phyloP scores from a whole-genome alignment of 2,888 invertebrate species.

The Rhyacophila evoluta region DNA sequence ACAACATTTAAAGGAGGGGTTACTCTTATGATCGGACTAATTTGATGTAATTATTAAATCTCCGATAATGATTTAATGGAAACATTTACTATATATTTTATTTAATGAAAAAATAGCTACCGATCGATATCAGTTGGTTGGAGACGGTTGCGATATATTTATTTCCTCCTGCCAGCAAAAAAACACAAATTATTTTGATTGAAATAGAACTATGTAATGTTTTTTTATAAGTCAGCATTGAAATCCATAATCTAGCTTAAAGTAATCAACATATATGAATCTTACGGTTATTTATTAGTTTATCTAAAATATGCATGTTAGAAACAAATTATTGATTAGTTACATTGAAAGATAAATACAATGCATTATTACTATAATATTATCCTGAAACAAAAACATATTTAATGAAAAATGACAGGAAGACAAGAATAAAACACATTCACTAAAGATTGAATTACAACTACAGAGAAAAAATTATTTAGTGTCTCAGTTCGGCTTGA shows the following conservation, averaged over 20 bases:
- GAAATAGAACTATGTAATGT: not conserved
- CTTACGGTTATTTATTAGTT: not conserved
- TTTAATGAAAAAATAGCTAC: conserved; percentile 49
- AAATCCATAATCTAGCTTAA: not conserved
- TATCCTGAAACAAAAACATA: not conserved
- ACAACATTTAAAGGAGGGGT: conserved; percentile 9
- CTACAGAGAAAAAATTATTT: not conserved
- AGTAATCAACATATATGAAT: too few relatives aligned
- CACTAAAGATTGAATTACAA: not conserved
- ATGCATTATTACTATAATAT: not conserved
- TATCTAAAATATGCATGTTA: conserved; percentile 10
- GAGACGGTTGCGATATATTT: conserved; percentile 50
- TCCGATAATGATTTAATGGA: conserved; percentile 5
- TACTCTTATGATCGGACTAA: not conserved
- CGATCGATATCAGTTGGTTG: conserved; percentile 49
- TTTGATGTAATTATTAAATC: not conserved
- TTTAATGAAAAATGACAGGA: not conserved
- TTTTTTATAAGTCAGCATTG: not conserved
- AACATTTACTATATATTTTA: conserved; percentile 15
- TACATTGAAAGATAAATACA: not conserved
- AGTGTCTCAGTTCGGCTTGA: too few relatives aligned
- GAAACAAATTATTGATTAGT: conserved; percentile 11
- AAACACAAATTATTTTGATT: conserved; percentile 35
- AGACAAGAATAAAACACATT: not conserved
- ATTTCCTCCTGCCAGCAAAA: conserved; percentile 53